phyloP scores from a whole-genome alignment of 2,113 vertebrate species.

The Tympanuchus pallidicinctus region DNA sequence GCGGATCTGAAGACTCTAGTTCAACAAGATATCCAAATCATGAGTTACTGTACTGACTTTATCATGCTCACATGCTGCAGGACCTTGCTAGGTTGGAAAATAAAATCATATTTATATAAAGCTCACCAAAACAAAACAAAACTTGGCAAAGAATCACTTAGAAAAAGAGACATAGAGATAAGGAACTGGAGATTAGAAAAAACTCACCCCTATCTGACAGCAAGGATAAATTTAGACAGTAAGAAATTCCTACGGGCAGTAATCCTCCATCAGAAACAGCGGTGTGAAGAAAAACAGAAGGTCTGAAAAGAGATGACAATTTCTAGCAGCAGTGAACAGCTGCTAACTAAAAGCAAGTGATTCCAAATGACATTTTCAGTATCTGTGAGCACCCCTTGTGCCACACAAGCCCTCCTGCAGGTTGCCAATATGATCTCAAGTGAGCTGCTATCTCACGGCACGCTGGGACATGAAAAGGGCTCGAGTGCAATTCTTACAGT shows the following conservation, averaged over 20 bases:
- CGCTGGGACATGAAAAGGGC: not conserved
- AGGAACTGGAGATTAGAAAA: slow-evolving; percentile 45
- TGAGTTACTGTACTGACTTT: not conserved
- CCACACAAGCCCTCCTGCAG: not conserved
- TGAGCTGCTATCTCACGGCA: not conserved
- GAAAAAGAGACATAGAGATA: not conserved
- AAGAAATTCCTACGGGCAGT: not conserved
- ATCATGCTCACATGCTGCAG: not conserved
- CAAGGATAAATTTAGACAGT: not conserved
- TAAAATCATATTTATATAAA: not conserved
- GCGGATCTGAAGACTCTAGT: not conserved
- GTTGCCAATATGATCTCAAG: accelerated
- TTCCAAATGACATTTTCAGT: not conserved
- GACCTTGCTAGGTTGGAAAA: not conserved
- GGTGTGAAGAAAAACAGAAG: not conserved
- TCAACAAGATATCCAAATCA: not conserved
- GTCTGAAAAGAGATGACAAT: not conserved
- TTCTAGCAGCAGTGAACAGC: not conserved
- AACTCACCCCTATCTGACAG: not conserved
- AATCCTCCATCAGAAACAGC: not conserved
- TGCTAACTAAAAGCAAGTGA: not conserved
- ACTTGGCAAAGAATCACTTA: not conserved
- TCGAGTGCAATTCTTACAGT: not conserved
- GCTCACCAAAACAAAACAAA: slow-evolving; percentile 16
- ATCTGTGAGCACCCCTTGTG: not conserved